phyloP scores from a whole-genome alignment of 2,113 vertebrate species.

The Pica pica region DNA sequence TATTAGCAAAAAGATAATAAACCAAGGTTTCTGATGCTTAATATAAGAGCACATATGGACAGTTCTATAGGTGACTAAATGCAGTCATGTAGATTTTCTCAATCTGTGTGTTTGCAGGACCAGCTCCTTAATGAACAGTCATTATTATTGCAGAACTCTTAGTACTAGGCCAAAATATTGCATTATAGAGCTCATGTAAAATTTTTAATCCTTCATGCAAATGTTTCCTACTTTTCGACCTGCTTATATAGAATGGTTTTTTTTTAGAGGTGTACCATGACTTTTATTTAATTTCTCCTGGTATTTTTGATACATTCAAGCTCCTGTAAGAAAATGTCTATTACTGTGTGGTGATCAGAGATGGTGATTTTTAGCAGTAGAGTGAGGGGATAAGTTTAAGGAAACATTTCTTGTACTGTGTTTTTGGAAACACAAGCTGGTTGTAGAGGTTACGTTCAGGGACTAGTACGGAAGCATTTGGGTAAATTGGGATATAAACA shows the following conservation, averaged over 20 bases:
- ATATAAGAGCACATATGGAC: rapidly evolving
- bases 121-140: neutral
- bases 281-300: neutral
- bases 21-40: neutral
- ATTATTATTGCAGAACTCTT: neutral
- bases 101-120: neutral
- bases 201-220: neutral
- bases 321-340: neutral
- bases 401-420: conserved; percentile 41
- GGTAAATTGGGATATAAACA: conserved; percentile 78
- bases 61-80: neutral
- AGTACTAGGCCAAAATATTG: neutral
- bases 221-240: neutral
- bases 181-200: neutral
- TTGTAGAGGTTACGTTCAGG: conserved; percentile 64
- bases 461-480: conserved; percentile 65
- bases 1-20: neutral
- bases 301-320: neutral
- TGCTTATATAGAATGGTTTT: neutral
- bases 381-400: neutral
- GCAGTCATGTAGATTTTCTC: neutral
- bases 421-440: conserved; percentile 30
- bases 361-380: neutral
- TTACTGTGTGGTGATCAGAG: neutral
- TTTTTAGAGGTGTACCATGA: neutral